Conservation (phyloP, 92 coral and sea anemone species). For the Epizoanthus rinbou region DNA sequence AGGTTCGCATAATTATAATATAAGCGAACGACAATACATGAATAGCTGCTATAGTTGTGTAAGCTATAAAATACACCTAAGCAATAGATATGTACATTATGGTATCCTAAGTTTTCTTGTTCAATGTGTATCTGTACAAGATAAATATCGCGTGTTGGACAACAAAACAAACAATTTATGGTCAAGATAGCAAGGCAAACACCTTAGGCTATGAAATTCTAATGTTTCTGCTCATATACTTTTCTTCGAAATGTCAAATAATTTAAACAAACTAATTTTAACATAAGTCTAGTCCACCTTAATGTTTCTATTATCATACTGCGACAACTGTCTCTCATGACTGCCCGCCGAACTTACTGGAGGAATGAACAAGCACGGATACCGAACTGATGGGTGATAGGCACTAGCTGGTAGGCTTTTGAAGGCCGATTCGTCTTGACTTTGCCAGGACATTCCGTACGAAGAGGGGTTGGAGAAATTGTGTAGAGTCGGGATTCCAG, state of each 20-base stretch:
- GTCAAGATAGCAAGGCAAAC: constrained; percentile 27
- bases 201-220: constrained; percentile 2
- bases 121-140: constrained; percentile 20
- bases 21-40: not conserved
- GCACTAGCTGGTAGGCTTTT: constrained; percentile 64
- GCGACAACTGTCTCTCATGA: constrained; percentile 41
- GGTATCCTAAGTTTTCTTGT: not conserved
- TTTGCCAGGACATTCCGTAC: constrained; percentile 76
- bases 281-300: constrained; percentile 14
- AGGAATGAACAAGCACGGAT: constrained; percentile 81
- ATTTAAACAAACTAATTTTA: constrained; percentile 23
- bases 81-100: constrained; percentile 10
- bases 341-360: constrained; percentile 40
- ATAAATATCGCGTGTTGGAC: constrained; percentile 24
- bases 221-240: constrained; percentile 4
- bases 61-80: not conserved
- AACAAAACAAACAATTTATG: constrained; percentile 34
- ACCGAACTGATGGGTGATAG: constrained; percentile 60
- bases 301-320: constrained; percentile 43
- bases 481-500: constrained; percentile 34
- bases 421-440: constrained; percentile 70
- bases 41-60: not conserved
- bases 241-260: constrained; percentile 33
- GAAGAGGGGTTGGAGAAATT: constrained; percentile 65
- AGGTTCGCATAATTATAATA: not conserved